Evolutionary conservation across 2,797 vertebrate species (phyloP), one percentile per base, ranked within the genome.

Genomic region (Tympanoctomys barrerae): DNA sequence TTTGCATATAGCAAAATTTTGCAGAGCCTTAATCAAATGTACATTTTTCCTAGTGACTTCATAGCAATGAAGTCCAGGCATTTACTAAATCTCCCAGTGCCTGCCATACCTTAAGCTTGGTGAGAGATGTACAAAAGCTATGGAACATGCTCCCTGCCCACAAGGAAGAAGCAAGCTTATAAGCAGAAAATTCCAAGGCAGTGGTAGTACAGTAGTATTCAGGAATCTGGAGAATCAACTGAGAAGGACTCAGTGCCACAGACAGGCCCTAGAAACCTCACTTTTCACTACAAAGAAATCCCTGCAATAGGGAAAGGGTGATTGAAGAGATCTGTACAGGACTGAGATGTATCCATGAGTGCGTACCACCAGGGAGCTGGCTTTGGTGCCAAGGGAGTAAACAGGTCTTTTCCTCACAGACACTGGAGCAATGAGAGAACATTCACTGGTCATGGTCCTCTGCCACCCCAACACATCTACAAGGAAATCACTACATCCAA

Each of bases 41-140:
- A 31, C 18, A 12, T 73, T 49, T 78, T 68, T 14, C 28, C 46
- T 54, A 61, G 28, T 75, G 93, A 79, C 31, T 78, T 71, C 36
- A 87, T 6, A 93, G 77, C 36, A 91, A 64, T 85, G n/a, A 39
- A 91, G 84, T n/a, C 24, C 16, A 92, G 57, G 14, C 46, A 85
- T n/a, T 71, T 81, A 52, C 59, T 73, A 54, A 52, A 54, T 64
- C 16, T 77, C 88, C 49, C 85, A 68, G 61, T 39, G 6, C 57
- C 77, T 81, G 8, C 19, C 70, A 13, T 54, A 18, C 21, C 5
- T 31, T 39, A 1, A 49, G 39, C 39, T 73, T 10, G 4, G 39
- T 90, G 54, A 68, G 1, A 42, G 59, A 9, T 57, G 0, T 18
- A 46, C 19, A 95, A 71, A 87, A 7, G 71, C 80, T 80, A 84